phyloP scores from a whole-genome alignment of 2,888 invertebrate species.

The Endomychus coccineus region DNA sequence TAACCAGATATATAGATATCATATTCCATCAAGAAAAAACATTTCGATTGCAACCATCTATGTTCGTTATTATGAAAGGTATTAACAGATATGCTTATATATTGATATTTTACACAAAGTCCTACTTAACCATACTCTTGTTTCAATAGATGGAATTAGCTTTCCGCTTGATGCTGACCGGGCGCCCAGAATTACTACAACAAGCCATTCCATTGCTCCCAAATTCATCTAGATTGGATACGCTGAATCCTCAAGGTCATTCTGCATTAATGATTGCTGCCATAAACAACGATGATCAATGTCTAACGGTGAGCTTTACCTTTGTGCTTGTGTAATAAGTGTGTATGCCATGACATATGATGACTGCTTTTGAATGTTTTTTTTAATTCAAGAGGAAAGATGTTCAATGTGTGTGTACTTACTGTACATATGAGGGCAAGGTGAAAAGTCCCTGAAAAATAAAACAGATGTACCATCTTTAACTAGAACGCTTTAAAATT shows the following conservation, averaged over 20 bases:
- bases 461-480: no score
- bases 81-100: background rate
- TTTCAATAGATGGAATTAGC: slow-evolving; percentile 55
- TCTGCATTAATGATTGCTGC: slow-evolving; percentile 80
- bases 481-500: no score
- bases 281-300: slow-evolving; percentile 69
- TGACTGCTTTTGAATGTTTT: slow-evolving; percentile 1
- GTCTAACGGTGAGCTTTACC: slow-evolving; percentile 49
- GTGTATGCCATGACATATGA: no score
- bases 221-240: slow-evolving; percentile 62
- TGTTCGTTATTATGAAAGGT: no score
- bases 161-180: slow-evolving; percentile 74
- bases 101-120: background rate
- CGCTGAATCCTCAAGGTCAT: slow-evolving; percentile 69
- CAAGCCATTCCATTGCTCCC: slow-evolving; percentile 72
- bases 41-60: no score
- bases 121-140: background rate
- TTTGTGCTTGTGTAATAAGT: no score
- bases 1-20: no score
- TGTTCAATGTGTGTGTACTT: no score
- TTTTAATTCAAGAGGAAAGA: no score
- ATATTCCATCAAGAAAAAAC: no score
- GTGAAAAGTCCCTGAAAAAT: no score
- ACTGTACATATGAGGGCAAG: no score
- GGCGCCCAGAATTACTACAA: slow-evolving; percentile 68